Percentiles rank a stretch among this genome's conserved stretches.
Conservation (phyloP, 2,797 vertebrate species). For the Mycteria americana region DNA sequence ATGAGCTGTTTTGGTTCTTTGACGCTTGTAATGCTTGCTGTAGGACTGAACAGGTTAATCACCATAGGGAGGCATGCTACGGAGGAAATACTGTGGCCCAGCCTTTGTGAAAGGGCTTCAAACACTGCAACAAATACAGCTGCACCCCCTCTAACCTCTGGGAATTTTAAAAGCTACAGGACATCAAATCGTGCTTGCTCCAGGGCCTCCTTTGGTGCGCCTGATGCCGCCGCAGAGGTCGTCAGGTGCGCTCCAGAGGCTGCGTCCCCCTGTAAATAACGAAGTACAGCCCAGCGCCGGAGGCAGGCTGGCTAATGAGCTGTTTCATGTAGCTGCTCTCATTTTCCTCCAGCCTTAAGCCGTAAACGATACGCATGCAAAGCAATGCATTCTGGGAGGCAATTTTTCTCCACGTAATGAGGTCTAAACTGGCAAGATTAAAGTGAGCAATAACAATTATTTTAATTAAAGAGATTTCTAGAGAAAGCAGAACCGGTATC, state of each 20-base stretch:
- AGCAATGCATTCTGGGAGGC: neutral
- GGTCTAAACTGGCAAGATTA: neutral
- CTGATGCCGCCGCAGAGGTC: neutral
- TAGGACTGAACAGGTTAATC: neutral
- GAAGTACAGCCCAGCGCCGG: neutral
- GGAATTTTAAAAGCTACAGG: neutral
- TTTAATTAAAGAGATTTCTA: neutral
- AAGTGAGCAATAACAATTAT: neutral
- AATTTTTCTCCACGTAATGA: neutral
- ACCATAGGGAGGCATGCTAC: accelerated
- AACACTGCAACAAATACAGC: neutral
- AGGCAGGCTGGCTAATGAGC: neutral
- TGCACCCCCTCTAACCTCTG: neutral
- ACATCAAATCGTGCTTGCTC: neutral
- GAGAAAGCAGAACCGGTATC: neutral
- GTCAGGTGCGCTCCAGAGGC: neutral
- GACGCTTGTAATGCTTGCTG: neutral
- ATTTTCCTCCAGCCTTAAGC: neutral
- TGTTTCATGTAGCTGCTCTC: neutral
- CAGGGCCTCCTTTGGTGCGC: neutral
- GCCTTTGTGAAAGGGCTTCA: neutral
- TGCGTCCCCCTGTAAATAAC: accelerated
- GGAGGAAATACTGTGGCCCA: neutral
- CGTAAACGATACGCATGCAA: accelerated
- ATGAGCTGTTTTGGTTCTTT: accelerated